A percentile compares a stretch with the other conserved stretches of the same genome.
Evolutionary conservation across 2,888 invertebrate species (phyloP).

Genomic region (Gryllus longicercus): DNA sequence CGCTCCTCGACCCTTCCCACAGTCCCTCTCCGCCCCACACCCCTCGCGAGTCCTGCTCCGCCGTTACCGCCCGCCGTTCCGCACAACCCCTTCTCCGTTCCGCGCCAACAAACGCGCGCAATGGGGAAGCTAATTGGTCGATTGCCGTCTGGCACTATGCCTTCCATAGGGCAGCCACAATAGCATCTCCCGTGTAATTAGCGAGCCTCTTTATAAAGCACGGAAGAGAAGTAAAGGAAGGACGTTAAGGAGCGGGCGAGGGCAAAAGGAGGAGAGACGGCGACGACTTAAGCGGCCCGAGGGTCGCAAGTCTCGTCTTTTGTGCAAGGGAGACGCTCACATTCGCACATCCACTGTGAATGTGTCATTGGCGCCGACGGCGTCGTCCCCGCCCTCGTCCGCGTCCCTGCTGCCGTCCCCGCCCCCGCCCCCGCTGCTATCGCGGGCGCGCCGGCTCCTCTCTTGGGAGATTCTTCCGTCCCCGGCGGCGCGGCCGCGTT

Average conservation of each 20-base stretch:
- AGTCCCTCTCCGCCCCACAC: no score
- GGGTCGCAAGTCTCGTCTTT: neutral
- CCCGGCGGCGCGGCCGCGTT: neutral
- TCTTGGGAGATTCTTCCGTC: neutral
- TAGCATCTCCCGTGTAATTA: conserved; percentile 17
- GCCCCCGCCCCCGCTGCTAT: neutral
- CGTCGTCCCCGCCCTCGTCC: neutral
- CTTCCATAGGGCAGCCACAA: conserved; percentile 17
- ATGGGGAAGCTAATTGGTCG: conserved; percentile 27
- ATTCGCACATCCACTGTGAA: conserved; percentile 5
- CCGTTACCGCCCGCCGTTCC: neutral
- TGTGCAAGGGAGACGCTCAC: neutral
- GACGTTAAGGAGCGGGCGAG: neutral
- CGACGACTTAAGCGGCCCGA: neutral
- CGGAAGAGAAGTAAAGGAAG: neutral
- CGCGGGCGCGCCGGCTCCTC: neutral
- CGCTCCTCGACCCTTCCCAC: no score
- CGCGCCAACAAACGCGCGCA: conserved; percentile 6
- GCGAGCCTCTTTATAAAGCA: conserved; percentile 8
- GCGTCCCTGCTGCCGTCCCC: no score
- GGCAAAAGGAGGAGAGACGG: neutral
- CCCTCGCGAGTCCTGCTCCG: no score
- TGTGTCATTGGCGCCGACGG: neutral
- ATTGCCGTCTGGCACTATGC: conserved; percentile 26
- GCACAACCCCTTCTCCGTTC: neutral